Percentiles rank a stretch among this genome's conserved stretches.
These are phyloP conservation scores for Graphium colonna DNA, from an alignment of 2,888 invertebrate genomes.

Conservation along the genomic window DNA sequence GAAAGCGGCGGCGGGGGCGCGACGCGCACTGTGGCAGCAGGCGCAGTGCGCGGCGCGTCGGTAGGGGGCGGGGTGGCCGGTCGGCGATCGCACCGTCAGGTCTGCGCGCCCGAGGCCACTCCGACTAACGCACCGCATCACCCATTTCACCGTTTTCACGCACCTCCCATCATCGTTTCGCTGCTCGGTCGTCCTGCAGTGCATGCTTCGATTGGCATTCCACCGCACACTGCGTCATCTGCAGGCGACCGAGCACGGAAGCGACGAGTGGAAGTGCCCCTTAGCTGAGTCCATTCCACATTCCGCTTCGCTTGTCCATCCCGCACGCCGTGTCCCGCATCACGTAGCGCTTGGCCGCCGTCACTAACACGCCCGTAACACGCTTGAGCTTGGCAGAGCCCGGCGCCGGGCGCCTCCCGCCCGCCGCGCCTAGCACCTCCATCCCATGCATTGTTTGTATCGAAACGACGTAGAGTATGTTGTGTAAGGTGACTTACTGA, in stretches of 20 bases:
- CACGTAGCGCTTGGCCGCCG: conserved; percentile 56
- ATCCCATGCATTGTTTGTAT: conserved; percentile 49
- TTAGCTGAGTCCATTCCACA: too few species aligned
- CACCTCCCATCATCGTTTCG: conserved; percentile 61
- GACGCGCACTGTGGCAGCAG: conserved; percentile 9
- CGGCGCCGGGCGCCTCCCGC: conserved; percentile 27
- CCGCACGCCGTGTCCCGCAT: conserved; percentile 48
- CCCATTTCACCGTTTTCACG: conserved; percentile 48
- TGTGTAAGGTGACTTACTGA: conserved; percentile 50
- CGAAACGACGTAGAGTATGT: conserved; percentile 48
- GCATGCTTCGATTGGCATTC: too few species aligned
- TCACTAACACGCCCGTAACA: conserved; percentile 54
- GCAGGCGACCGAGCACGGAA: too few species aligned
- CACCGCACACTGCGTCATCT: too few species aligned
- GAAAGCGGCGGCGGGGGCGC: conserved; percentile 47
- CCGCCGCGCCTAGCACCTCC: not conserved
- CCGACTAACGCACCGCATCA: conserved; percentile 61
- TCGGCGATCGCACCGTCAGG: conserved; percentile 66
- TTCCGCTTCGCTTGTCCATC: conserved; percentile 25
- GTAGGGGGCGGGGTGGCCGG: conserved; percentile 35
- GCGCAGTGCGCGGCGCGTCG: conserved; percentile 24
- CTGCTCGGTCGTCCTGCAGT: conserved; percentile 64
- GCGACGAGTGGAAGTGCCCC: too few species aligned
- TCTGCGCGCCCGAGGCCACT: conserved; percentile 64
- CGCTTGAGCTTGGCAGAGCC: conserved; percentile 50